A percentile compares a stretch with the other conserved stretches of the same genome.
phyloP scores from a whole-genome alignment of 2,113 vertebrate species.

The Odontophorus gujanensis region DNA sequence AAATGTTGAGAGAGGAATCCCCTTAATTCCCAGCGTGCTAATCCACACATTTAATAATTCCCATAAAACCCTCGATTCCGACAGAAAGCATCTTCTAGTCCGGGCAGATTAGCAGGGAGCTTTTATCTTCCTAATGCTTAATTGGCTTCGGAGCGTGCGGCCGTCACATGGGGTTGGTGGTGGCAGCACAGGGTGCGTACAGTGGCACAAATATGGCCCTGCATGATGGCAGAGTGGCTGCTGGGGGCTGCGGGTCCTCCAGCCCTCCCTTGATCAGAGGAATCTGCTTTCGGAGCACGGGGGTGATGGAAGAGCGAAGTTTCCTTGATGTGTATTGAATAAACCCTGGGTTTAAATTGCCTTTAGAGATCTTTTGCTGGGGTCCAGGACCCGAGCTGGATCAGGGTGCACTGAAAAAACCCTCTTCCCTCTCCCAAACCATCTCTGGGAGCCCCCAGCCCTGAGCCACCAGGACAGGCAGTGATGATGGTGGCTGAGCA shows the following conservation, averaged over 20 bases:
- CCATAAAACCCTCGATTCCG: neutral
- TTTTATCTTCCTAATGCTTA: neutral
- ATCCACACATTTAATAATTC: conserved; percentile 14
- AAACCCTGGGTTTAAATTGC: neutral
- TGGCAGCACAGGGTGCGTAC: neutral
- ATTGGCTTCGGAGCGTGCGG: neutral
- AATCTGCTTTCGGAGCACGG: neutral
- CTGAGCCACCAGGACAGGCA: neutral
- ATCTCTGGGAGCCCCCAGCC: neutral
- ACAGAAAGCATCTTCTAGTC: neutral
- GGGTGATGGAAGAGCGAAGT: neutral
- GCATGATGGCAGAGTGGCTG: neutral
- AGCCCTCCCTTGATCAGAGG: neutral
- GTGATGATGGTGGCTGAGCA: neutral
- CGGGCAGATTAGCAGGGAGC: neutral
- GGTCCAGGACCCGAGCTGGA: neutral
- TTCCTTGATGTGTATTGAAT: too few species aligned
- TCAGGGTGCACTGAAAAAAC: neutral
- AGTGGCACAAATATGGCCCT: neutral
- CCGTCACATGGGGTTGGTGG: neutral
- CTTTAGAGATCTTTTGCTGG: neutral
- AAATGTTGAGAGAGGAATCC: conserved; percentile 5
- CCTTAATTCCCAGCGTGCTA: conserved; percentile 9
- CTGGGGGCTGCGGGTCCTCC: neutral
- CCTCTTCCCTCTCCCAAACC: neutral